Percentiles rank a stretch among this genome's conserved stretches.
Conservation (phyloP, 1,140 invertebrate species). For the Odontomachus brunneus region DNA sequence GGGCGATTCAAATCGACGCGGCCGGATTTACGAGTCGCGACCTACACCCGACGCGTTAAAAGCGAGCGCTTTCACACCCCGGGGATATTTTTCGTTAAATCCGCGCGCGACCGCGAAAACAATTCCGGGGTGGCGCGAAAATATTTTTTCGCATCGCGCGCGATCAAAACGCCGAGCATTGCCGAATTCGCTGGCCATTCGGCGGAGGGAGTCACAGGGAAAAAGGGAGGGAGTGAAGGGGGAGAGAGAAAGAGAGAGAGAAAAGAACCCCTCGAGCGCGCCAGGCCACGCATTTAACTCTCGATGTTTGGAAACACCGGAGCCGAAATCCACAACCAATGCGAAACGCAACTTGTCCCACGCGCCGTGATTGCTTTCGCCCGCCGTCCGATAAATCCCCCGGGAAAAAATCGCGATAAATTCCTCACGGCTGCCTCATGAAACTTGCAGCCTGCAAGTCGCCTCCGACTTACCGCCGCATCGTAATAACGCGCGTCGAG, state of each 20-base stretch:
- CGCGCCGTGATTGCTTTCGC: neutral
- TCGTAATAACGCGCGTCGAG: neutral
- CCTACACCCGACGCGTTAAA: conserved; percentile 44
- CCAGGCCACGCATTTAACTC: conserved; percentile 2
- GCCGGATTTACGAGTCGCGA: conserved; percentile 70
- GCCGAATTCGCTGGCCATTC: conserved; percentile 4
- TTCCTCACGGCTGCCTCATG: neutral
- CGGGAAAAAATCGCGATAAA: neutral
- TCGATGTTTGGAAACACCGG: neutral
- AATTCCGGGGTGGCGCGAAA: conserved; percentile 56
- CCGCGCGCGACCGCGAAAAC: conserved; percentile 59
- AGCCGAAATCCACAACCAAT: neutral
- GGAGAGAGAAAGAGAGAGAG: neutral
- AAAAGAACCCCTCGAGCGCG: neutral
- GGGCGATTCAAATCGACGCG: conserved; percentile 75
- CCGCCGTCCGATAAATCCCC: neutral
- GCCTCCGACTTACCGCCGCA: neutral
- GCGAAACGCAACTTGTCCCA: neutral
- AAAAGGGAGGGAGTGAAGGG: too few species aligned
- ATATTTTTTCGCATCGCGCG: conserved; percentile 51
- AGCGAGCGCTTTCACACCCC: conserved; percentile 19
- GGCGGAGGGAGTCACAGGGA: too few species aligned
- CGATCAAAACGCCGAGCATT: conserved; percentile 32
- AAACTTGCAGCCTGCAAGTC: neutral
- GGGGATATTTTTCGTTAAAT: conserved; percentile 68